phyloP scores from a whole-genome alignment of 1,140 invertebrate genomes.

The Andricus grossulariae region DNA sequence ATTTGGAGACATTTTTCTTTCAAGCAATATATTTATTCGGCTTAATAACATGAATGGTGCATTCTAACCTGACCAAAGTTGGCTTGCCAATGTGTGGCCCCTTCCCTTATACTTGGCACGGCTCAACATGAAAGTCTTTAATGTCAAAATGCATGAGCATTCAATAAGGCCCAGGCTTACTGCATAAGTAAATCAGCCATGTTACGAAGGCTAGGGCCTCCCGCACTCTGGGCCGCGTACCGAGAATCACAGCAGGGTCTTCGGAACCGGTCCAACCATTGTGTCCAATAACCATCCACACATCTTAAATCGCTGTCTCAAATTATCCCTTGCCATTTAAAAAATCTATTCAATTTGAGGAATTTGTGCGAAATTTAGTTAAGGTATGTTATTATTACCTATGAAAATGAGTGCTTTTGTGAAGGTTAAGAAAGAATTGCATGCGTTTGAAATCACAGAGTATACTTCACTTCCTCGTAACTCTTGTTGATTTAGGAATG shows the following conservation, averaged over 20 bases:
- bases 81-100: constrained; percentile 47
- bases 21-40: not conserved
- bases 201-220: constrained; percentile 32
- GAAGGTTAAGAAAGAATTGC: too few relatives aligned
- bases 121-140: constrained; percentile 59
- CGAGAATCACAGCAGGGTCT: constrained; percentile 27
- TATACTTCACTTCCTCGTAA: too few relatives aligned
- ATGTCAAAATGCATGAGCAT: constrained; percentile 65
- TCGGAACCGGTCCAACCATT: not conserved
- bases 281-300: not conserved
- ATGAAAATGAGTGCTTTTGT: too few relatives aligned
- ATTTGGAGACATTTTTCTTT: too few relatives aligned
- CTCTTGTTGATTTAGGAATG: not conserved
- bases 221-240: not conserved
- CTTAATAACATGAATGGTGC: constrained; percentile 49
- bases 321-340: too few relatives aligned
- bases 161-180: constrained; percentile 55
- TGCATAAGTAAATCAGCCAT: constrained; percentile 62
- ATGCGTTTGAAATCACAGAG: too few relatives aligned
- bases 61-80: constrained; percentile 51
- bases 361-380: too few relatives aligned
- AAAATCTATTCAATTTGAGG: too few relatives aligned
- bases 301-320: too few relatives aligned
- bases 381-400: too few relatives aligned
- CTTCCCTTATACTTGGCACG: constrained; percentile 41